Evolutionary conservation across 1,140 invertebrate genomes (phyloP).

Genomic region (Nephila pilipes): DNA sequence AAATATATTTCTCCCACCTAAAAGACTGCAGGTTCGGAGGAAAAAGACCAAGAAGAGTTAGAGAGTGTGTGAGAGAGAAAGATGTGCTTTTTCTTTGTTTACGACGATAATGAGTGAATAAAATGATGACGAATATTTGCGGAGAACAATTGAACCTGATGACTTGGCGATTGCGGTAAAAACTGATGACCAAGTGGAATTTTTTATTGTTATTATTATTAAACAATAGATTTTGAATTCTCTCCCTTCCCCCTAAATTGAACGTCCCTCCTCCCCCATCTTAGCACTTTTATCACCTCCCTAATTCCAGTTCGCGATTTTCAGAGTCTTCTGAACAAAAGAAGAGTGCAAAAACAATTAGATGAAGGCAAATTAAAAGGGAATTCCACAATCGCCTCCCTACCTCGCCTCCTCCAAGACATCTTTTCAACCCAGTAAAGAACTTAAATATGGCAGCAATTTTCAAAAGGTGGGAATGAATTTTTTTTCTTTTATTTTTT

Average conservation of each 20-base stretch:
- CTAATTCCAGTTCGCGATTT: conserved; percentile 66
- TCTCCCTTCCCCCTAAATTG: conserved; percentile 50
- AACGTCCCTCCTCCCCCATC: conserved; percentile 21
- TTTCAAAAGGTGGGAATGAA: conserved; percentile 63
- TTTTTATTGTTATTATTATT: conserved; percentile 76
- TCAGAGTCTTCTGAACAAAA: conserved; percentile 59
- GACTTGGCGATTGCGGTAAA: conserved; percentile 76
- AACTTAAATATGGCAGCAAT: conserved; percentile 69
- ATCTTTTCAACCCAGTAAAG: conserved; percentile 50
- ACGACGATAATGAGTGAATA: conserved; percentile 70
- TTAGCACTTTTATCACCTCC: conserved; percentile 43
- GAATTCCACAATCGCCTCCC: conserved; percentile 64
- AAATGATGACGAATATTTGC: conserved; percentile 72
- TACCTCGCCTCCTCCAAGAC: background rate
- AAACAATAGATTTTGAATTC: conserved; percentile 76
- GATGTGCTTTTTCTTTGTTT: conserved; percentile 72
- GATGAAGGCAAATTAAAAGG: conserved; percentile 73
- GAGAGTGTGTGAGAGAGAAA: conserved; percentile 27
- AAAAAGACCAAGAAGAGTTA: background rate
- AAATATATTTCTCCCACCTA: conserved; percentile 63
- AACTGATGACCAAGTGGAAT: conserved; percentile 75
- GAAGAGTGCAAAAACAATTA: conserved; percentile 73
- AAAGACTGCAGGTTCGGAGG: background rate
- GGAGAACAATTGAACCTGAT: conserved; percentile 75
- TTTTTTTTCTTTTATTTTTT: conserved; percentile 37